Conservation (phyloP, 2,113 vertebrate species). For the Hypanus sabinus region DNA sequence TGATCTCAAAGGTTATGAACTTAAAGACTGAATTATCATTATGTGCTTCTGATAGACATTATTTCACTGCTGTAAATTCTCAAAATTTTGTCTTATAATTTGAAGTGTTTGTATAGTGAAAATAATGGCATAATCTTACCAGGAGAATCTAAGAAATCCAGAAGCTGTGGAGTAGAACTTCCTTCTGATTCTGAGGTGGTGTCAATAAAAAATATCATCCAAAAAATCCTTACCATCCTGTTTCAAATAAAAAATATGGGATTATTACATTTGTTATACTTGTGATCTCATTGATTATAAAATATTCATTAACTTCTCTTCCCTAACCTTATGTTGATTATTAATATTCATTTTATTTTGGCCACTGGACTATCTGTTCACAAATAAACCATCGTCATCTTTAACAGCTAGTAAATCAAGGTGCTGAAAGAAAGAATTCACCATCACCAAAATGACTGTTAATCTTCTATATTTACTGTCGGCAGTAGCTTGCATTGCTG, state of each 20-base stretch:
- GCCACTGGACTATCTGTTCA: too few species aligned
- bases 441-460: too few species aligned
- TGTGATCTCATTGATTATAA: neutral
- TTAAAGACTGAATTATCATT: neutral
- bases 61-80: neutral
- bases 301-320: too few species aligned
- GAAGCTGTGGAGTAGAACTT: neutral
- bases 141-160: neutral
- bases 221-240: neutral
- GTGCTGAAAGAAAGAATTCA: too few species aligned
- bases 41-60: neutral
- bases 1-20: neutral
- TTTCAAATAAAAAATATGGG: neutral
- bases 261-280: neutral
- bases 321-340: too few species aligned
- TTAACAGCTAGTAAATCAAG: too few species aligned
- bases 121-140: neutral
- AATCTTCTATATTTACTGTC: too few species aligned
- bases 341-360: too few species aligned
- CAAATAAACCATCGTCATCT: too few species aligned
- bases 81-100: neutral
- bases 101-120: neutral
- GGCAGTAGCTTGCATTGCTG: too few species aligned
- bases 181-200: neutral
- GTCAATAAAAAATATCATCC: neutral